Evolutionary conservation across 2,113 vertebrate genomes (phyloP).

Genomic region (Egretta garzetta): DNA sequence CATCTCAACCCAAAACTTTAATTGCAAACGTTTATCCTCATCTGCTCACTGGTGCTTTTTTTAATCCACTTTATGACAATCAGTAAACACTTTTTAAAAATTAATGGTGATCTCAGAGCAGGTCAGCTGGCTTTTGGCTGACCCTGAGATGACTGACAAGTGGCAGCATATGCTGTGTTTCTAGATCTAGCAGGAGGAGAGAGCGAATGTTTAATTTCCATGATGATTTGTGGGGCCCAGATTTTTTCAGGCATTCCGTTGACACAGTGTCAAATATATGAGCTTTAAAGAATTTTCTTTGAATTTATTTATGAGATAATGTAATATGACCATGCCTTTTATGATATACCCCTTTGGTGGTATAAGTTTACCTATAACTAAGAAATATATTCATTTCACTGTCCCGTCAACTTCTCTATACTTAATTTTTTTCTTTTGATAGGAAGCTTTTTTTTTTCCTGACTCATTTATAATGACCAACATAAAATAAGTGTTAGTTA

Average conservation of each 20-base stretch:
- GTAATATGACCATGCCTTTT: neutral
- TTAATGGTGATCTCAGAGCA: constrained; percentile 16
- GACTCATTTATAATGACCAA: neutral
- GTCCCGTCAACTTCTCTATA: neutral
- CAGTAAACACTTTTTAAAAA: constrained; percentile 31
- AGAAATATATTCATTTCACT: neutral
- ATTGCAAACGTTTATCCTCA: neutral
- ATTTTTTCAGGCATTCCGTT: neutral
- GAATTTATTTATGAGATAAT: neutral
- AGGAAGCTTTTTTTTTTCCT: neutral
- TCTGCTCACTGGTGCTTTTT: neutral
- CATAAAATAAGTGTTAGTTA: neutral
- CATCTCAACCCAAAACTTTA: neutral
- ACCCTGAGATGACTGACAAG: constrained; percentile 10
- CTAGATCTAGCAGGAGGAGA: neutral
- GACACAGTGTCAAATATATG: neutral
- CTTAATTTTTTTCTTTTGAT: neutral
- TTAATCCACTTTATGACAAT: neutral
- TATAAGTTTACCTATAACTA: neutral
- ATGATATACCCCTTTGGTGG: accelerated
- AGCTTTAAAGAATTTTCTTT: neutral
- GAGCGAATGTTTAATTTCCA: neutral
- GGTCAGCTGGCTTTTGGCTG: constrained; percentile 26
- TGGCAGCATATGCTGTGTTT: neutral
- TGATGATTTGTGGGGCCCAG: neutral